Evolutionary conservation across 2,888 invertebrate species (phyloP), one percentile per base, ranked within the genome.

Genomic region (Pelosia muscerda): DNA sequence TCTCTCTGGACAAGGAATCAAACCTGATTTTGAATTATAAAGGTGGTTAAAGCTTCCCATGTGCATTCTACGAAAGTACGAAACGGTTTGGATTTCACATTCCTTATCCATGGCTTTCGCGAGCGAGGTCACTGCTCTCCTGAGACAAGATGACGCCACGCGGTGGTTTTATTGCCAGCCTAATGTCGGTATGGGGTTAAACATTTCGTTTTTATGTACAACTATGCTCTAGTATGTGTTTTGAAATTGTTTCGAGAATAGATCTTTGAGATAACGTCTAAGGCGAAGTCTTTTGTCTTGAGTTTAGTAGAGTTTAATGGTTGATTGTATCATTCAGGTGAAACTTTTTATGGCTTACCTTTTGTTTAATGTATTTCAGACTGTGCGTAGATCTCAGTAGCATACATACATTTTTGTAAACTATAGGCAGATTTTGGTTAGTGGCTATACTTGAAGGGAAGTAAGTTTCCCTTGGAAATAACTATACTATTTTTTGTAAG

Each of bases 91-190:
- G 26, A 28, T 22, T 31, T 72, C 76, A 72, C 82, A 80, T 80
- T 80, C 78, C 72, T 80, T 68, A 23, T 8, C 55, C 66, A 58
- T 81, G 76, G 82, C 83, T 84, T 86, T 86, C 78, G 85, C 87
- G 79, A 81, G 76, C 69, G 85, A 81, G 92, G 89, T 91, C 91
- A 90, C 78, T 89, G 90, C 81, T 87, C 90, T 83, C 85, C 75
- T 64, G 84, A 89, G 91, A 90, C 90, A 79, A 82, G 81, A 81
- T 79, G 87, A 86, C 87, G 87, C 85, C 87, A 81, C 74, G 77
- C 81, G 78, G 75, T 75, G 79, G 73, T 82, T 83, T 81, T 79
- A 81, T 79, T 77, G 74, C 77, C 69, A 60, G 68, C 68, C 75
- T 75, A 81, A 78, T 78, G 75, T 78, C 81, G 72, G 75, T 68